A percentile compares a stretch with the other conserved stretches of the same genome.
phyloP scores from a whole-genome alignment of 2,797 vertebrate species.

The Phoeniculus purpureus region DNA sequence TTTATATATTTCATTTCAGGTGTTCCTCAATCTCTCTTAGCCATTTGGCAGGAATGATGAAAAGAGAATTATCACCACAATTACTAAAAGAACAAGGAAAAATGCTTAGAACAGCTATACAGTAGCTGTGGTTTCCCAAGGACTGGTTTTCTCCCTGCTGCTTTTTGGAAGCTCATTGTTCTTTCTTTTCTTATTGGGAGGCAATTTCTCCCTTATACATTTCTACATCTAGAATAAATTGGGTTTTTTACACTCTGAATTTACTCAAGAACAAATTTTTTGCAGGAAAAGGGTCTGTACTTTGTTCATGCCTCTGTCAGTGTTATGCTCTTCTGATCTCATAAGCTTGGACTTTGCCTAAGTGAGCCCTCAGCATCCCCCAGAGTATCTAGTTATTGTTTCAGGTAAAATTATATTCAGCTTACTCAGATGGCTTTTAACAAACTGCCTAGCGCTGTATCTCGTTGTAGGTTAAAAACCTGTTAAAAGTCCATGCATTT shows the following conservation, averaged over 20 bases:
- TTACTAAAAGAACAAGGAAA: neutral
- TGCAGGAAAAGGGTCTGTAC: neutral
- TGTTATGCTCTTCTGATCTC: neutral
- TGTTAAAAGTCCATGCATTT: neutral
- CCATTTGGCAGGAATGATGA: neutral
- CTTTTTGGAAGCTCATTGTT: neutral
- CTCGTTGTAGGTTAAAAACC: neutral
- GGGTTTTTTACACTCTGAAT: neutral
- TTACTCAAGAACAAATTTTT: neutral
- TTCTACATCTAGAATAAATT: neutral
- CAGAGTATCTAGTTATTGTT: neutral
- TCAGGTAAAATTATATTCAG: neutral
- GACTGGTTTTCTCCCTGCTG: neutral
- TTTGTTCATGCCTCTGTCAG: neutral
- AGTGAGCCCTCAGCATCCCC: neutral
- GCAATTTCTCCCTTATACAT: neutral
- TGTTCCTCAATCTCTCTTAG: neutral
- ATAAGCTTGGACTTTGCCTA: neutral
- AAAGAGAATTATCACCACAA: neutral
- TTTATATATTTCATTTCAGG: neutral
- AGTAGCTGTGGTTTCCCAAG: neutral
- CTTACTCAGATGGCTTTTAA: neutral
- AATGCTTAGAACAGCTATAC: neutral
- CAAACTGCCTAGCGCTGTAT: neutral
- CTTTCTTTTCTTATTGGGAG: neutral